Evolutionary conservation across 2,797 vertebrate genomes (phyloP).

Genomic region (Paedocypris micromegethes): DNA sequence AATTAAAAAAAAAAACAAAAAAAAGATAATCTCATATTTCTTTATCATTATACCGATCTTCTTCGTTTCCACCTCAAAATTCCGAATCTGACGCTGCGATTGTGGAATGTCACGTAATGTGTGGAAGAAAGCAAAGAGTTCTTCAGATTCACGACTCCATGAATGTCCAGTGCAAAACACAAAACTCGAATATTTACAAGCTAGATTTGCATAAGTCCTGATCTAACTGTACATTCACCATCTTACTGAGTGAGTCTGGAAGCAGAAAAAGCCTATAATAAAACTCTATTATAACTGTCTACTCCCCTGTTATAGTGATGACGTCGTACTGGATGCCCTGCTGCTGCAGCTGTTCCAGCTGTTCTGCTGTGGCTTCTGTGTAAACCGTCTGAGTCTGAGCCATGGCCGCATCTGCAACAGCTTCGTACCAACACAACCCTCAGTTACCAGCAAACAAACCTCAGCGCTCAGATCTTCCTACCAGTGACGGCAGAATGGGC

Average conservation of each 20-base stretch:
- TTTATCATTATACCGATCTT: too few species aligned
- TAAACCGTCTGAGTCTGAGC: constrained; percentile 82
- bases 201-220: constrained; percentile 22
- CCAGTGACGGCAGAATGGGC: constrained; percentile 89
- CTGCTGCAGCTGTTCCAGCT: constrained; percentile 86
- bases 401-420: constrained; percentile 86
- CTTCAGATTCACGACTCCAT: background rate
- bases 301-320: constrained; percentile 82
- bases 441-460: too few species aligned
- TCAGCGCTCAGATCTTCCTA: constrained; percentile 42
- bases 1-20: too few species aligned
- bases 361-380: constrained; percentile 78
- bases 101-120: background rate
- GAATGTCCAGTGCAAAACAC: constrained; percentile 55
- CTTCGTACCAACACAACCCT: constrained; percentile 54
- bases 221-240: constrained; percentile 18
- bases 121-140: constrained; percentile 31
- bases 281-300: constrained; percentile 34
- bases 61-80: too few species aligned
- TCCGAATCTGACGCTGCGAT: too few species aligned
- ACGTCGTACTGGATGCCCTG: constrained; percentile 90
- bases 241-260: constrained; percentile 2
- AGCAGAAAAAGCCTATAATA: background rate
- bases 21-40: too few species aligned
- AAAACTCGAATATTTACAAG: constrained; percentile 52